Evolutionary conservation across 2,113 vertebrate species (phyloP), one percentile per base, ranked within the genome.

Genomic region (Dryoscopus gambensis): DNA sequence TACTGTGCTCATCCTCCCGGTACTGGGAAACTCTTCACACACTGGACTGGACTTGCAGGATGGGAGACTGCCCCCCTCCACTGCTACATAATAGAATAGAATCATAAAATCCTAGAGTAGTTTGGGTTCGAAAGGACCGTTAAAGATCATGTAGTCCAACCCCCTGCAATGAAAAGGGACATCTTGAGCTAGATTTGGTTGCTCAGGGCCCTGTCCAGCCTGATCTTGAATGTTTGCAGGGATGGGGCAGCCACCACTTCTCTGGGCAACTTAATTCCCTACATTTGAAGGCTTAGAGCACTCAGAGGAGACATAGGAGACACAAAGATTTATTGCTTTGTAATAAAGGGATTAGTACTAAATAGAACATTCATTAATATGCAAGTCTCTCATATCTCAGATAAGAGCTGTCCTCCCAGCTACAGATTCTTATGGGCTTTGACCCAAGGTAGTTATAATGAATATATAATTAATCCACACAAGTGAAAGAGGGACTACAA

Each of bases 1-100:
- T 9, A 10, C 31, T 5, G 3, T 9, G 11, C 1, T 3, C 37
- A 44, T 81, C 33, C 19, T 28, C 5, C 5, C 33, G 1, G 0
- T 25, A 11, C 46, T 55, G 44, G 33, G 47, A 23, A 86, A 53
- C 24, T 17, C 40, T 63, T 24, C n/a, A 40, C 13, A 23, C 13
- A 6, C 14, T 7, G 4, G 42, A 42, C 13, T 52, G 16, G 15
- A 63, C 18, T 67, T 30, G 16, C 30, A 42, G 33, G 9, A 15
- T 13, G 20, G 53, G 62, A 21, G 18, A 33, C 8, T 63, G 10
- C 11, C 92, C 22, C 24, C 13, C 20, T 85, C 77, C 33, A 12
- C 24, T 5, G 3, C 35, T 56, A 28, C 7, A 6, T n/a, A 75
- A 42, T 16, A 33, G 19, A 70, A 49, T 3, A 62, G 31, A 37